Percentiles rank a stretch among this genome's conserved stretches.
phyloP scores from a whole-genome alignment of 2,113 vertebrate genomes.

The Podiceps cristatus region DNA sequence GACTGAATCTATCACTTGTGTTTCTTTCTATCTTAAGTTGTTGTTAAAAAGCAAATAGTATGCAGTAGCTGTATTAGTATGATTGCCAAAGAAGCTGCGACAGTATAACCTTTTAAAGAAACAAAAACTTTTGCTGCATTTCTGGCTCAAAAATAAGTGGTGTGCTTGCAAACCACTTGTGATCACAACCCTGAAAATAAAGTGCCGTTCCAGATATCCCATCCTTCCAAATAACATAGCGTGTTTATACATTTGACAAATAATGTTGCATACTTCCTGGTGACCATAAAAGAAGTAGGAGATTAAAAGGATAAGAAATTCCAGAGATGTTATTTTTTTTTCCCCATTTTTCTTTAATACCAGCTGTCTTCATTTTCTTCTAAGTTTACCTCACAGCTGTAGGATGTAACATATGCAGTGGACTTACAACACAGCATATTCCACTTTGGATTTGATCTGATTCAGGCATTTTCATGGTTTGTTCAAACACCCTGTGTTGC shows the following conservation, averaged over 20 bases:
- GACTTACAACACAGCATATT: background rate
- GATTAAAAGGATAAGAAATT: background rate
- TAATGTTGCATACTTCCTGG: background rate
- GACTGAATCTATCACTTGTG: background rate
- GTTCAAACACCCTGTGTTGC: background rate
- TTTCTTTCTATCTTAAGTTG: background rate
- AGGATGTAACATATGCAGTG: background rate
- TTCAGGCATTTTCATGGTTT: background rate
- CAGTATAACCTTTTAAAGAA: background rate
- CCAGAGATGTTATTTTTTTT: background rate
- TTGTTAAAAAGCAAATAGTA: background rate
- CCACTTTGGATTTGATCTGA: background rate
- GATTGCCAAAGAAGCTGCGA: background rate
- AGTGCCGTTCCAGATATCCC: background rate
- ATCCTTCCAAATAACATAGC: background rate
- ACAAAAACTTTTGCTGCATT: background rate
- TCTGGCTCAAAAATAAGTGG: background rate
- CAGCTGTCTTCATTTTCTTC: background rate
- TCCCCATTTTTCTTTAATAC: background rate
- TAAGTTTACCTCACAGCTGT: background rate
- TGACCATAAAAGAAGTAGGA: background rate
- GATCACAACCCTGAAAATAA: background rate
- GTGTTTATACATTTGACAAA: background rate
- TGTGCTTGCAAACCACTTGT: background rate
- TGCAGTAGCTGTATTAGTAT: background rate